Conservation (phyloP, 2,888 invertebrate species). For the Ellobium chinense region DNA sequence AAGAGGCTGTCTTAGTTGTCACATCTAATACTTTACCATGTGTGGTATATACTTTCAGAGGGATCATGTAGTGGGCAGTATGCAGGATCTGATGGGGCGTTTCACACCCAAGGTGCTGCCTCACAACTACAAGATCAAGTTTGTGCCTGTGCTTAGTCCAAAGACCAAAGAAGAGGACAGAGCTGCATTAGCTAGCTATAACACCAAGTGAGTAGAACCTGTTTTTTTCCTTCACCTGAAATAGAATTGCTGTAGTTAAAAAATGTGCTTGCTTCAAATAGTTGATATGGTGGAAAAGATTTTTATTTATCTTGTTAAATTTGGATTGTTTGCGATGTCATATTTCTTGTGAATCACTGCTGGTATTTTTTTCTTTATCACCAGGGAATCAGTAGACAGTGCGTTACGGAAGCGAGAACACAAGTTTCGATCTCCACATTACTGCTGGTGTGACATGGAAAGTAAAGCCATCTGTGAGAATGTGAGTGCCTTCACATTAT, state of each 20-base stretch:
- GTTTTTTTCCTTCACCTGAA: neutral
- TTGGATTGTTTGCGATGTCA: no score
- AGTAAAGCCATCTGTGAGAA: constrained; percentile 61
- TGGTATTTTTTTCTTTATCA: no score
- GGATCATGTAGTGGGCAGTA: constrained; percentile 67
- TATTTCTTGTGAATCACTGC: no score
- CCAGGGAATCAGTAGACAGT: constrained; percentile 45
- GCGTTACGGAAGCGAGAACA: constrained; percentile 58
- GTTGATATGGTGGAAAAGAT: neutral
- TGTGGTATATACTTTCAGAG: no score
- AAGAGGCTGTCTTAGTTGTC: no score
- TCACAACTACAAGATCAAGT: constrained; percentile 71
- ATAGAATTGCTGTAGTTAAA: no score
- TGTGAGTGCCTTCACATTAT: constrained; percentile 57
- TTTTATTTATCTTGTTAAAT: neutral
- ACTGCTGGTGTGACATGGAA: constrained; percentile 76
- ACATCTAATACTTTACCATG: no score
- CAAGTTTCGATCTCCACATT: constrained; percentile 57
- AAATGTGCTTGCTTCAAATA: no score
- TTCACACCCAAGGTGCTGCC: constrained; percentile 70
- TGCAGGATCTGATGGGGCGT: constrained; percentile 70
- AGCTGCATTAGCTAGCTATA: constrained; percentile 45
- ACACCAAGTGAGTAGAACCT: constrained; percentile 53
- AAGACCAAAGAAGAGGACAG: constrained; percentile 57
- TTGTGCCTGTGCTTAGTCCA: constrained; percentile 69